Percentiles rank a stretch among this genome's conserved stretches.
These are phyloP conservation scores for Leptinotarsa defecta DNA, from an alignment of 1,140 invertebrate species.

Conservation along the genomic window DNA sequence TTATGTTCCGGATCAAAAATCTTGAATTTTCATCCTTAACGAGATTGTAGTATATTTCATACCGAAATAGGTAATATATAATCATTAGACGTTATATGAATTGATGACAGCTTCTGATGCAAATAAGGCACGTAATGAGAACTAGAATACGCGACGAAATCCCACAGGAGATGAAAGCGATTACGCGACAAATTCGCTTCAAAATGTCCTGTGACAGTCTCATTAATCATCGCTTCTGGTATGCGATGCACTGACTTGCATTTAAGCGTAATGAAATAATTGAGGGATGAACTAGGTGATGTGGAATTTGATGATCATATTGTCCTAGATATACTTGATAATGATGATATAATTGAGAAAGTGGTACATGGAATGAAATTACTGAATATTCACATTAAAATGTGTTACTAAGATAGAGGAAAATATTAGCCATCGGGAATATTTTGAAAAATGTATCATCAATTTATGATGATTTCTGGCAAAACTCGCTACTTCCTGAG, in stretches of 20 bases:
- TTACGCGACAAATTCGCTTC: constrained; percentile 46
- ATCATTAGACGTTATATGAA: constrained; percentile 32
- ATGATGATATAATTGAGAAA: no score
- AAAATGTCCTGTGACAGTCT: constrained; percentile 41
- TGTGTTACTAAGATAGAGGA: no score
- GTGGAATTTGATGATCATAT: not conserved
- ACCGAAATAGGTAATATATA: constrained; percentile 19
- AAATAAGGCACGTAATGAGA: constrained; percentile 34
- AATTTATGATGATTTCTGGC: no score
- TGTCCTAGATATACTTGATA: not conserved
- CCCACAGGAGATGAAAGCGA: constrained; percentile 38
- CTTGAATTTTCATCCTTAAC: no score
- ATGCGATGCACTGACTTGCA: constrained; percentile 2
- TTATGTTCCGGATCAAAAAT: no score
- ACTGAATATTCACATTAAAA: no score
- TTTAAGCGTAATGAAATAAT: not conserved
- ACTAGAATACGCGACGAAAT: constrained; percentile 34
- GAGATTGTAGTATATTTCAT: no score
- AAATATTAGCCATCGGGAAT: no score
- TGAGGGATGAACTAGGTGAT: not conserved
- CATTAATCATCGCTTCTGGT: constrained; percentile 40
- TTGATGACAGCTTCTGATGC: constrained; percentile 36
- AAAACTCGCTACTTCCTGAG: no score
- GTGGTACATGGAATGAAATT: no score
- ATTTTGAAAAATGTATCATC: no score